phyloP scores from a whole-genome alignment of 2,113 vertebrate species.

The Channa argus region DNA sequence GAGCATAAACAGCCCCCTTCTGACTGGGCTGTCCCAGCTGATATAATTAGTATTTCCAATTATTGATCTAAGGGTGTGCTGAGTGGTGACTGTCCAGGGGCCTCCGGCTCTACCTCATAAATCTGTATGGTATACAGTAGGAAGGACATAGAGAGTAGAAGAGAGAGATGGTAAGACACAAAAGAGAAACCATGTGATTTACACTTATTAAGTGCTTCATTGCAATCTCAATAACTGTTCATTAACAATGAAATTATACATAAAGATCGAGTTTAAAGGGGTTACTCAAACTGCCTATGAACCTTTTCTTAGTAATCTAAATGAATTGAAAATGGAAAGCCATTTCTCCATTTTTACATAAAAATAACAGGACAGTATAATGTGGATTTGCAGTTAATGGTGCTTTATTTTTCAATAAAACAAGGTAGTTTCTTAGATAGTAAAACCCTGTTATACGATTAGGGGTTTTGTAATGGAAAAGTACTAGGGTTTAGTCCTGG shows the following conservation, averaged over 20 bases:
- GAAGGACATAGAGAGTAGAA: slow-evolving; percentile 16
- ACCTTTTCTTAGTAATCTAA: slow-evolving; percentile 24
- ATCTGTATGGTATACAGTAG: slow-evolving; percentile 74
- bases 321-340: slow-evolving; percentile 21
- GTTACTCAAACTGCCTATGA: slow-evolving; percentile 12
- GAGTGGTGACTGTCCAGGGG: slow-evolving; percentile 80
- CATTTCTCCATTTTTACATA: slow-evolving; percentile 9
- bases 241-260: slow-evolving; percentile 50
- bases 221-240: slow-evolving; percentile 51
- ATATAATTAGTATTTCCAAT: slow-evolving; percentile 88
- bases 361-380: background rate
- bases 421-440: background rate
- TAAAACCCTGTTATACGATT: background rate
- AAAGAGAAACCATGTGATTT: slow-evolving; percentile 28
- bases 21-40: slow-evolving; percentile 76
- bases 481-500: too few species aligned
- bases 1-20: slow-evolving; percentile 81
- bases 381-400: background rate
- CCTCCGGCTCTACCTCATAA: slow-evolving; percentile 73
- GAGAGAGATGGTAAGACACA: slow-evolving; percentile 12
- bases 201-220: slow-evolving; percentile 48
- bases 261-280: slow-evolving; percentile 33
- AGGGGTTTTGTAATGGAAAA: background rate
- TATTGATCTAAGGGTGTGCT: slow-evolving; percentile 84
- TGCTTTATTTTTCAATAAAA: background rate